A percentile compares a stretch with the other conserved stretches of the same genome.
Evolutionary conservation across 2,888 invertebrate species (phyloP).

Genomic region (Scaptomyza caliginosa): DNA sequence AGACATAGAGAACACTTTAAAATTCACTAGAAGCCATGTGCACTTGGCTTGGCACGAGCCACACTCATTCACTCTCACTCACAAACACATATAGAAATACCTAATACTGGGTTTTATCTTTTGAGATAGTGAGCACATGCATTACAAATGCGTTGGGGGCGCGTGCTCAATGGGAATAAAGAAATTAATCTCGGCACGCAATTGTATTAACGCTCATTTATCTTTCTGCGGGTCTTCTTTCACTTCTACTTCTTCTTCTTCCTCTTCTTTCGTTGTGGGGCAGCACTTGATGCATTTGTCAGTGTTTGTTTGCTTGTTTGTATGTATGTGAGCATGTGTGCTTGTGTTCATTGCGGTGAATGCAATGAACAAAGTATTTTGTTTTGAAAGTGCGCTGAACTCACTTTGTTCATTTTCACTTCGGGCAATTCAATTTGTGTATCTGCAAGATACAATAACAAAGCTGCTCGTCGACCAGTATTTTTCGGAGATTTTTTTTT

Average conservation of each 20-base stretch:
- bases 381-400: conserved; percentile 74
- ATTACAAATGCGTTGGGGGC: conserved; percentile 27
- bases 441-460: conserved; percentile 63
- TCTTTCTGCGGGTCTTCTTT: conserved; percentile 6
- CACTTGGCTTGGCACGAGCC: conserved; percentile 49
- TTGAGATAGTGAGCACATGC: conserved; percentile 42
- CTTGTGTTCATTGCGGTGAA: too few species aligned
- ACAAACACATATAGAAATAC: not conserved
- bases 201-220: conserved; percentile 48
- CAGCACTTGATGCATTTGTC: conserved; percentile 22
- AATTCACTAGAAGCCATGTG: conserved; percentile 42
- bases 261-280: too few species aligned
- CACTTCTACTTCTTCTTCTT: not conserved
- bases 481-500: conserved; percentile 38
- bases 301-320: not conserved
- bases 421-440: conserved; percentile 50
- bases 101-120: conserved; percentile 38
- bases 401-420: conserved; percentile 38
- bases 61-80: conserved; percentile 1
- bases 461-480: conserved; percentile 52
- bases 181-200: conserved; percentile 71
- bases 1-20: conserved; percentile 9
- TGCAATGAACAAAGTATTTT: conserved; percentile 50
- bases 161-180: conserved; percentile 55
- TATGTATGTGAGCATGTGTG: not conserved